These are phyloP conservation scores for Oncorhynchus gorbuscha DNA, from an alignment of 2,113 vertebrate genomes.

Conservation along the genomic window DNA sequence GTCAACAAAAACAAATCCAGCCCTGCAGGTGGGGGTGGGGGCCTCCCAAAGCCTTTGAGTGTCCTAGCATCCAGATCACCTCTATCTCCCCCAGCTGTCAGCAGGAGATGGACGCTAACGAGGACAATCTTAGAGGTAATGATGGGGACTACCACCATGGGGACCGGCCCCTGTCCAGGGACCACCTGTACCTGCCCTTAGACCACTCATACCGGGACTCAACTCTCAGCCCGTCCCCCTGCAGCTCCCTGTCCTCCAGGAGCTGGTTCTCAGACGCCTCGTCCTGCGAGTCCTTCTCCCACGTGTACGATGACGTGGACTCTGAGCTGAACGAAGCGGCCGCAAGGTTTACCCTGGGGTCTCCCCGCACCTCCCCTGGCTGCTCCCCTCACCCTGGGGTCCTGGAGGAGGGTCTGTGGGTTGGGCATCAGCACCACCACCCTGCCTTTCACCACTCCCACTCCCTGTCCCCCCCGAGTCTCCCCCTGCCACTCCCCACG, in stretches of 20 bases:
- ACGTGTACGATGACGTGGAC: constrained; percentile 96
- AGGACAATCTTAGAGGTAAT: constrained; percentile 80
- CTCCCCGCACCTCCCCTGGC: constrained; percentile 88
- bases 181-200: constrained; percentile 95
- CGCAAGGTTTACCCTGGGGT: constrained; percentile 89
- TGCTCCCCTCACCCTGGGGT: constrained; percentile 84
- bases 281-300: constrained; percentile 96
- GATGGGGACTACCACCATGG: constrained; percentile 83
- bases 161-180: constrained; percentile 88
- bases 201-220: constrained; percentile 93
- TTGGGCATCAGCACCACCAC: constrained; percentile 80
- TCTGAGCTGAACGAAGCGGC: constrained; percentile 97
- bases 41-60: constrained; percentile 92
- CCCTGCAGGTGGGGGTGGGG: constrained; percentile 69
- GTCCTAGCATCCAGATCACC: constrained; percentile 98
- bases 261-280: constrained; percentile 99
- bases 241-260: constrained; percentile 94
- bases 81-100: constrained; percentile 98
- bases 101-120: constrained; percentile 88
- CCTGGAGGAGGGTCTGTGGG: constrained; percentile 75
- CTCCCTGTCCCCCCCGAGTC: constrained; percentile 89
- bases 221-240: constrained; percentile 94
- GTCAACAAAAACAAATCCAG: constrained; percentile 80
- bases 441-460: constrained; percentile 83
- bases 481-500: constrained; percentile 96